These are phyloP conservation scores for Dichetophora obliterata DNA, from an alignment of 2,888 invertebrate genomes.

Conservation along the genomic window DNA sequence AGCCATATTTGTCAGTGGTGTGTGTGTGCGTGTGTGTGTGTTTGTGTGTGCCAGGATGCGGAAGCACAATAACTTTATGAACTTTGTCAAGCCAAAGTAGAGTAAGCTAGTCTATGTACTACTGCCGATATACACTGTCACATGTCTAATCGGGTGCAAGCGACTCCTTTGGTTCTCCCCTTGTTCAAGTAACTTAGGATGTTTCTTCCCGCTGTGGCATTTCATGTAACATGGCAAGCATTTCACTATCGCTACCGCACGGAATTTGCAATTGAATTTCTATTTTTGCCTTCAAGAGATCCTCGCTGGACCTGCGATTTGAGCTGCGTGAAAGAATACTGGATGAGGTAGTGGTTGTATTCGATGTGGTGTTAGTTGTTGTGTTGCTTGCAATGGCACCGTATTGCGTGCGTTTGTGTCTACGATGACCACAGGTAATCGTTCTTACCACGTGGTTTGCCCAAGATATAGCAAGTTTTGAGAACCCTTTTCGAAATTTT, in stretches of 20 bases:
- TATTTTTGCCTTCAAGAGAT: conserved; percentile 52
- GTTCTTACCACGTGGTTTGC: conserved; percentile 44
- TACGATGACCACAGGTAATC: conserved; percentile 54
- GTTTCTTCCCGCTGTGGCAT: conserved; percentile 3
- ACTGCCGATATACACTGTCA: too few species aligned
- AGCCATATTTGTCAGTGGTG: too few species aligned
- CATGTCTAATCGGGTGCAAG: too few species aligned
- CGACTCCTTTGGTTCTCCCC: too few species aligned
- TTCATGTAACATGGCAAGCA: conserved; percentile 61
- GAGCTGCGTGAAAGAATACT: conserved; percentile 76
- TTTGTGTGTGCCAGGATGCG: too few species aligned
- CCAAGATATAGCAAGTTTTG: conserved; percentile 71
- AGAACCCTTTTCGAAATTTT: conserved; percentile 87
- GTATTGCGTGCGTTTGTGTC: conserved; percentile 38
- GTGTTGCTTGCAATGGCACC: conserved; percentile 63
- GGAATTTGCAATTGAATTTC: conserved; percentile 61
- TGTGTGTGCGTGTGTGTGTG: too few species aligned
- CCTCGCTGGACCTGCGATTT: conserved; percentile 72
- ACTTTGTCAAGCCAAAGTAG: too few species aligned
- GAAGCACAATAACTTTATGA: too few species aligned
- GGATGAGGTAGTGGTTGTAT: conserved; percentile 70
- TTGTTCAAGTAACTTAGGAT: too few species aligned
- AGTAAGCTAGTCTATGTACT: too few species aligned
- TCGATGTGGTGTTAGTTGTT: conserved; percentile 73
- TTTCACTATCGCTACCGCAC: conserved; percentile 58